phyloP scores from a whole-genome alignment of 53 echinoderm and acorn worm genomes.

The Hippasteria phrygiana region DNA sequence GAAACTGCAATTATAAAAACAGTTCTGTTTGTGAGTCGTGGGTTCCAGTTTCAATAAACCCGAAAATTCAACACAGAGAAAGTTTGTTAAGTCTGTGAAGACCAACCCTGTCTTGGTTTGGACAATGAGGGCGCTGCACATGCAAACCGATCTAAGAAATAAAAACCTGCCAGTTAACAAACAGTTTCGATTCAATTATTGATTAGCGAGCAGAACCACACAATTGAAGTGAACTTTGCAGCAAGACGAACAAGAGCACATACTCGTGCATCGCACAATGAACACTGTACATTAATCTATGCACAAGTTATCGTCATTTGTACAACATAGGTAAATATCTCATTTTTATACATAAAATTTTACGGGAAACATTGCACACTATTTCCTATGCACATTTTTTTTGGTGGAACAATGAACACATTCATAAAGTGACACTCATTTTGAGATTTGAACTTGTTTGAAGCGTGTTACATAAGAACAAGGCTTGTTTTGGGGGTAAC shows the following conservation, averaged over 20 bases:
- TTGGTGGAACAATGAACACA: not conserved
- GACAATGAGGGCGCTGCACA: not conserved
- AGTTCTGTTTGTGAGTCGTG: too few relatives aligned
- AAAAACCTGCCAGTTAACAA: too few relatives aligned
- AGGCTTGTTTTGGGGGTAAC: not conserved
- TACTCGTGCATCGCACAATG: too few relatives aligned
- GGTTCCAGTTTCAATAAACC: too few relatives aligned
- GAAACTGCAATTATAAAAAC: too few relatives aligned
- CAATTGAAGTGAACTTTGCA: not conserved
- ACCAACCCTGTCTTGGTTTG: not conserved
- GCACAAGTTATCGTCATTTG: conserved; percentile 11
- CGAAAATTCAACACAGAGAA: too few relatives aligned
- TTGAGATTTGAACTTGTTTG: not conserved
- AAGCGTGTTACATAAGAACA: not conserved
- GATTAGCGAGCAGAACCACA: not conserved
- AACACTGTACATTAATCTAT: conserved; percentile 33
- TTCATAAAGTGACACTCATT: not conserved
- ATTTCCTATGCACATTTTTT: not conserved
- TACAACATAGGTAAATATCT: not conserved
- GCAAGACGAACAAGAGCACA: too few relatives aligned
- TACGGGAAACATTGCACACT: not conserved
- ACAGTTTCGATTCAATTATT: too few relatives aligned
- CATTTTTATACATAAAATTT: not conserved
- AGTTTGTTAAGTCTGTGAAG: too few relatives aligned
- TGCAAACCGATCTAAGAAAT: not conserved